Conservation (phyloP, 2,797 vertebrate species). For the Oreonectes daqikongensis region DNA sequence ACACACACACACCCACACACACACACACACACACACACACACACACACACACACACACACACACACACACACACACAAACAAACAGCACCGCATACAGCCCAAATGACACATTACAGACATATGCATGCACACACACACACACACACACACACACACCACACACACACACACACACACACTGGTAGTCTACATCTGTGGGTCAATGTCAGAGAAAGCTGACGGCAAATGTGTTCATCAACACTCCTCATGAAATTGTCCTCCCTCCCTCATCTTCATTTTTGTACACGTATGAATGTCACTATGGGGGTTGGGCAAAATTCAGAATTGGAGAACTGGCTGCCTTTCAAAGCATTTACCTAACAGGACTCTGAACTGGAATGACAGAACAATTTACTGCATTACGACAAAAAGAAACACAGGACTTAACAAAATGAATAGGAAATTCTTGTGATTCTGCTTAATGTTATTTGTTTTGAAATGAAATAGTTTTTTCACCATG, state of each 20-base stretch:
- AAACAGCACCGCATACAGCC: slow-evolving; percentile 8
- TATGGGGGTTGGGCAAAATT: background rate
- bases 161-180: slow-evolving; percentile 48
- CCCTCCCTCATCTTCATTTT: slow-evolving; percentile 14
- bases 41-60: slow-evolving; percentile 20
- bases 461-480: background rate
- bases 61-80: slow-evolving; percentile 16
- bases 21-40: slow-evolving; percentile 5
- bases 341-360: background rate
- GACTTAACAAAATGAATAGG: background rate
- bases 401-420: background rate
- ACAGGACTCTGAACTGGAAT: background rate
- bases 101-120: slow-evolving; percentile 41
- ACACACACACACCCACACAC: slow-evolving; percentile 7
- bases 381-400: background rate
- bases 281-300: slow-evolving; percentile 11
- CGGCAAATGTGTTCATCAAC: slow-evolving; percentile 58
- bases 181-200: slow-evolving; percentile 71
- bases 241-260: slow-evolving; percentile 58
- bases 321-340: background rate
- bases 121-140: slow-evolving; percentile 37
- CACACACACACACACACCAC: no score
- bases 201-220: slow-evolving; percentile 70
- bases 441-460: background rate
- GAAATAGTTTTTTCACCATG: background rate